Percentiles rank a stretch among this genome's conserved stretches.
phyloP scores from a whole-genome alignment of 92 coral and sea anemone genomes.

The Actinostola sp. region DNA sequence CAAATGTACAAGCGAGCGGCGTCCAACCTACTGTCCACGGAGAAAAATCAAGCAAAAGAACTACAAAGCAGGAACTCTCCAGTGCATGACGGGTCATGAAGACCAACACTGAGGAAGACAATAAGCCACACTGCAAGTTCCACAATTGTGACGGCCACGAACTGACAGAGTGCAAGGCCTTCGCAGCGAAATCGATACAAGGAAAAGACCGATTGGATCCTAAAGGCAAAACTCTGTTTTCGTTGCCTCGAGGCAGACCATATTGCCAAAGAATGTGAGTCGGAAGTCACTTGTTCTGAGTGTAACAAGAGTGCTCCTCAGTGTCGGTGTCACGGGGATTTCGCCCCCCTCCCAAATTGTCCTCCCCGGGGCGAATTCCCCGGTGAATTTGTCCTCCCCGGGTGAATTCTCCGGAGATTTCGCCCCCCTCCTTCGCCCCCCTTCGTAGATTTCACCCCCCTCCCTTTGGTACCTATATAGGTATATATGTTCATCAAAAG shows the following conservation, averaged over 20 bases:
- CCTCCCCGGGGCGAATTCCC: no score
- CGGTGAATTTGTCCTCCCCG: no score
- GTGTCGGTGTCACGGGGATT: no score
- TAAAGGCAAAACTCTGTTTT: conserved; percentile 36
- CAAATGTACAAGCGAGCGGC: not conserved
- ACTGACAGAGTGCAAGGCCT: conserved; percentile 43
- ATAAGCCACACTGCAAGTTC: not conserved
- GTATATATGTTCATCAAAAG: no score
- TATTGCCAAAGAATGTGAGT: conserved; percentile 27
- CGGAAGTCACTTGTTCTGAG: conserved; percentile 15
- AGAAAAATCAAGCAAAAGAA: not conserved
- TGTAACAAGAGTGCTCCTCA: no score
- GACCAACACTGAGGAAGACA: not conserved
- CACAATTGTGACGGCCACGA: conserved; percentile 38
- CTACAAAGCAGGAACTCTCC: no score
- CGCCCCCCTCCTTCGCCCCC: no score
- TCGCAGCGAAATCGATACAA: conserved; percentile 9
- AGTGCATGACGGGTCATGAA: not conserved
- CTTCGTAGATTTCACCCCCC: no score
- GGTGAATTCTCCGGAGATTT: no score
- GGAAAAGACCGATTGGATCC: conserved; percentile 42
- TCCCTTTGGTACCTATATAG: no score
- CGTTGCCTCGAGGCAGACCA: conserved; percentile 32
- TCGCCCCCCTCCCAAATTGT: no score
- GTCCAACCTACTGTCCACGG: not conserved